A percentile compares a stretch with the other conserved stretches of the same genome.
Conservation (phyloP, 2,113 vertebrate species). For the Ptychochromis oligacanthus region DNA sequence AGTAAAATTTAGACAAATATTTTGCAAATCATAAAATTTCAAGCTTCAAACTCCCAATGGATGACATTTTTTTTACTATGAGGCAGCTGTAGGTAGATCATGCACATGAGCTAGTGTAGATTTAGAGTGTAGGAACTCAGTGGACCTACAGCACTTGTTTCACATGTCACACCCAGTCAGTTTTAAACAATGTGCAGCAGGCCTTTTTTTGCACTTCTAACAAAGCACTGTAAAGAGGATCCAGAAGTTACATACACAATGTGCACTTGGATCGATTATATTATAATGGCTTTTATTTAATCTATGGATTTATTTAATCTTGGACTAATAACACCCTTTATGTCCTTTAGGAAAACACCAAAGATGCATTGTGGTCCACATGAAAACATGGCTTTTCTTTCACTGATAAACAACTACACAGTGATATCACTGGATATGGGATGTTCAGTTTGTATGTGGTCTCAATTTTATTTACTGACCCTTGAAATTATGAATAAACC, state of each 20-base stretch:
- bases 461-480: background rate
- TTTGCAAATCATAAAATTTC: background rate
- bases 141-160: background rate
- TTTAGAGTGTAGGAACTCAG: background rate
- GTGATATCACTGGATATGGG: background rate
- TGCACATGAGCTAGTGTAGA: background rate
- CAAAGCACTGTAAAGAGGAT: background rate
- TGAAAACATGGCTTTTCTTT: constrained; percentile 6
- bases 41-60: background rate
- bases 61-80: background rate
- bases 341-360: constrained; percentile 14
- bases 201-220: background rate
- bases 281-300: too few species aligned
- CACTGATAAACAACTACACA: background rate
- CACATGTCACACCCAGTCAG: background rate
- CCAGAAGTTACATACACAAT: constrained; percentile 17
- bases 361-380: constrained; percentile 30
- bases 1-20: background rate
- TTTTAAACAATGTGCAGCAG: background rate
- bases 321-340: constrained; percentile 23
- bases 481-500: background rate
- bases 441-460: background rate
- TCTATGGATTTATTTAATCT: constrained; percentile 17
- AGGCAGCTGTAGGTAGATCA: background rate
- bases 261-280: constrained; percentile 17